These are phyloP conservation scores for Lissonota sp. DNA, from an alignment of 2,888 invertebrate genomes.

Conservation along the genomic window DNA sequence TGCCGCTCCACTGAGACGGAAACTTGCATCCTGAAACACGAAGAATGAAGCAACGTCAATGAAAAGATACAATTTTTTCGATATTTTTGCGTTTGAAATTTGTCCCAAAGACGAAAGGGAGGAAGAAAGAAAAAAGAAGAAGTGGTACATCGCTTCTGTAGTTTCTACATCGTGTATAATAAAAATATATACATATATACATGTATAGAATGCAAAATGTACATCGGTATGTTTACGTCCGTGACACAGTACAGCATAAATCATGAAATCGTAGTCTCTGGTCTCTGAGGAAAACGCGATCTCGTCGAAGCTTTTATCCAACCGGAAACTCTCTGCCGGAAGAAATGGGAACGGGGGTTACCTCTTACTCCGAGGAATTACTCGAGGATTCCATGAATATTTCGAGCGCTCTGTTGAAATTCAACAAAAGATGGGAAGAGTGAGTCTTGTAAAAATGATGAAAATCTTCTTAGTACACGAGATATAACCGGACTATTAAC, in stretches of 20 bases:
- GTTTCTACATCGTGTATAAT: too few relatives aligned
- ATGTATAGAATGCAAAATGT: too few relatives aligned
- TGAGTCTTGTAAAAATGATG: conserved; percentile 68
- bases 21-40: conserved; percentile 80
- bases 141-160: too few relatives aligned
- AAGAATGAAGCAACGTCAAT: conserved; percentile 10
- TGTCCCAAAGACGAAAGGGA: too few relatives aligned
- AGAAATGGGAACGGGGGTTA: conserved; percentile 20
- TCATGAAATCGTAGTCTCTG: conserved; percentile 22
- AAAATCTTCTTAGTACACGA: conserved; percentile 67
- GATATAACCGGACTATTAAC: conserved; percentile 59
- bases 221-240: too few relatives aligned
- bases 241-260: background rate
- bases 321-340: conserved; percentile 29
- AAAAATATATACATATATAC: too few relatives aligned
- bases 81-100: too few relatives aligned
- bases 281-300: conserved; percentile 41
- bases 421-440: conserved; percentile 61
- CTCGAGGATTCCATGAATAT: conserved; percentile 73
- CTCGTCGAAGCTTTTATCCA: conserved; percentile 45
- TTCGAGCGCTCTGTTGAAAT: conserved; percentile 68
- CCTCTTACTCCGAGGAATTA: conserved; percentile 55
- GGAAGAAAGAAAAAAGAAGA: too few relatives aligned
- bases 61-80: too few relatives aligned
- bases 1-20: conserved; percentile 82